A percentile compares a stretch with the other conserved stretches of the same genome.
phyloP scores from a whole-genome alignment of 2,888 invertebrate species.

The Laothoe populi region DNA sequence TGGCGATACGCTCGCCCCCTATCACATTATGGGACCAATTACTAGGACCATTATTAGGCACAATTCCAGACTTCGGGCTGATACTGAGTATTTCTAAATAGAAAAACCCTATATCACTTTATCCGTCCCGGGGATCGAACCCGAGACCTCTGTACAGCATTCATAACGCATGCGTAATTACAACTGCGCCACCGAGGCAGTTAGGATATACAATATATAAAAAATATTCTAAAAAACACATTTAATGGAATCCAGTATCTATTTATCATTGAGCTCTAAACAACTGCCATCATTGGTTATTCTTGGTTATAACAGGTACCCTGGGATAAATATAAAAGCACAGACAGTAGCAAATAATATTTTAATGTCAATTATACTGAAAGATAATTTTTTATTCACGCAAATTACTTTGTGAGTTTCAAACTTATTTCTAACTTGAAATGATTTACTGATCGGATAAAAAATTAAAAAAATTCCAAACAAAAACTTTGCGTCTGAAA shows the following conservation, averaged over 20 bases:
- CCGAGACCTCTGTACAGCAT: no score
- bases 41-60: no score
- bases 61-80: no score
- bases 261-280: not conserved
- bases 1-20: no score
- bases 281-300: not conserved
- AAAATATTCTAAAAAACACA: no score
- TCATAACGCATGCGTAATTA: no score
- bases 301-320: not conserved
- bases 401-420: not conserved
- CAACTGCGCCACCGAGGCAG: no score
- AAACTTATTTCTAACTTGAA: constrained; percentile 1
- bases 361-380: not conserved
- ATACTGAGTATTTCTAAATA: no score
- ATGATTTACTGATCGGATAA: not conserved
- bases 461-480: not conserved
- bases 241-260: not conserved
- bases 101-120: no score
- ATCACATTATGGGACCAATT: no score
- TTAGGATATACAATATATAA: no score
- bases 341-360: not conserved
- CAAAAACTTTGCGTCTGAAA: not conserved
- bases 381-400: not conserved
- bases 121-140: no score
- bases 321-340: not conserved